Base-by-base conservation (phyloP, 1,140 invertebrate species). In the Acromyrmex echinatior region DNA sequence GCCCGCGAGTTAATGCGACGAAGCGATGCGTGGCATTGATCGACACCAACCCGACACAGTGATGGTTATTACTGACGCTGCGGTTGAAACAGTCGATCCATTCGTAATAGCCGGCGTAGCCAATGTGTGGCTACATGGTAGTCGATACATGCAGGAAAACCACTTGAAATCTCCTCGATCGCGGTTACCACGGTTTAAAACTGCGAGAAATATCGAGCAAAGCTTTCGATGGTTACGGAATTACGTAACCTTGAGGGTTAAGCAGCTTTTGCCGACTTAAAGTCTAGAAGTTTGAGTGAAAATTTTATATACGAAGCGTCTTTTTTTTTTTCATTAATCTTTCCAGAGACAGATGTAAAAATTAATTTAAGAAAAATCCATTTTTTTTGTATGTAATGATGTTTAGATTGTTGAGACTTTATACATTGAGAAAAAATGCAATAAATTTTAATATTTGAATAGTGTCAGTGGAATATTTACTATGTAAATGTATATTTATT, bases 1-100 rank as follows among this genome's bases (percentile, higher is more conserved):
- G n/a, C 63, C 31, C 39, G 35, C 66, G 66, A 28, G 65, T 56
- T 60, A 56, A 74, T 51, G 51, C 35, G 28, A 66, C 87, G 68
- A 66, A 28, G 53, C 25, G 53, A 84, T 84, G 49, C 39, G 56
- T 18, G 68, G 53, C 68, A 74, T 74, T 62, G 68, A 82, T 82
- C 56, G 78, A 70, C 65, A 65, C 12, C 35, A 31, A 3, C 39
- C 35, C 18, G 56, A 6, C 18, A 21, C 16, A 16, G 21, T 58
- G 76, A 63, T 58, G 21, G 39, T 68, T 66, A 31, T 79, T 45
- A 45, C 45, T 78, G 21, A 78, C 21, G 4, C 28, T 3, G 14
- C 35, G 73, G n/a, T 78, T 39, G 45, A 49, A 53, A 39, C 28
- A 31, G 49, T 56, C 14, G 77, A 79, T 35, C 18, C 35, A n/a